Evolutionary conservation across 35 echinoderm and acorn worm species (phyloP).

Genomic region (Acanthaster planci): DNA sequence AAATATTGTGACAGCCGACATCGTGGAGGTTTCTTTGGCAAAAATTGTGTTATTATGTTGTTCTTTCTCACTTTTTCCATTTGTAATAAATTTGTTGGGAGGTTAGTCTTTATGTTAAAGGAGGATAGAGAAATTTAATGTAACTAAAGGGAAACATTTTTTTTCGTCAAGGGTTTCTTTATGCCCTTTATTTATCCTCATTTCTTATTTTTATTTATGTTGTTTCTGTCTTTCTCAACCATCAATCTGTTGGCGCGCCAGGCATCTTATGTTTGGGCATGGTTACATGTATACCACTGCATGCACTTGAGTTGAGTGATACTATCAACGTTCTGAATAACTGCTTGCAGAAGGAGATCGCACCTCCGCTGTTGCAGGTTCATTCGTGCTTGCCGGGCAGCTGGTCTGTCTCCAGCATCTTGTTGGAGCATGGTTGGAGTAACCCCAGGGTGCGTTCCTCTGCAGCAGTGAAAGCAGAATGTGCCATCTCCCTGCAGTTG

Average conservation of each 20-base stretch:
- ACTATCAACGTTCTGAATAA: neutral
- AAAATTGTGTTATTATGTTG: no score
- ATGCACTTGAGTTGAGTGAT: neutral
- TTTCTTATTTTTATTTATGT: no score
- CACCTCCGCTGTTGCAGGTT: neutral
- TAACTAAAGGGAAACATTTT: no score
- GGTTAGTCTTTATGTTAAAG: no score
- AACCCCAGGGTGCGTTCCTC: neutral
- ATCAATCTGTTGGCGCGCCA: neutral
- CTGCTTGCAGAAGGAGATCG: neutral
- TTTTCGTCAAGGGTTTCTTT: no score
- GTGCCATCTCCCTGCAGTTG: conserved; percentile 4
- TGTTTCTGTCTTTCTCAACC: neutral
- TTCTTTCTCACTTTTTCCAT: no score
- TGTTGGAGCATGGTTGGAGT: neutral
- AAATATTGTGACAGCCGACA: no score
- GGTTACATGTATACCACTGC: neutral
- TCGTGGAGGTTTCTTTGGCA: no score
- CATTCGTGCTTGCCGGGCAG: neutral
- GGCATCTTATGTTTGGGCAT: neutral
- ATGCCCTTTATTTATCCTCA: no score
- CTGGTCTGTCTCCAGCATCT: neutral
- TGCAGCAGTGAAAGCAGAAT: neutral
- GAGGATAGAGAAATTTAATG: no score
- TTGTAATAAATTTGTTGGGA: no score